phyloP scores from a whole-genome alignment of 1,140 invertebrate genomes.

The Meloidogyne exigua region DNA sequence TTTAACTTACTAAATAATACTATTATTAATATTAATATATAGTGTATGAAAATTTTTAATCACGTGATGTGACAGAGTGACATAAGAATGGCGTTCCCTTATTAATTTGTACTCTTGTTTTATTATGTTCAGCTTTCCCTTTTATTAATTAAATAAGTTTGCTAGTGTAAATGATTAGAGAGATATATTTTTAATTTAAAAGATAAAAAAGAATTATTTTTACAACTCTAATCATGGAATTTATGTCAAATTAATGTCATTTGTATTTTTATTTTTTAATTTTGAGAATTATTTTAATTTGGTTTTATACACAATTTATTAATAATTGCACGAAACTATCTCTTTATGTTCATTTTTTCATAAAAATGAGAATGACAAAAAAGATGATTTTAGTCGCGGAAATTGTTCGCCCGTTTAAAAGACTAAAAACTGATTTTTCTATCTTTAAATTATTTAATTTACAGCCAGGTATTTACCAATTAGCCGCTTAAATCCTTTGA shows the following conservation, averaged over 20 bases:
- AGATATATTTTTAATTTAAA: background rate
- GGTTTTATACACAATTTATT: background rate
- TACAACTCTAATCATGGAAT: background rate
- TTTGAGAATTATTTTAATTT: background rate
- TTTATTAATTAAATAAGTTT: background rate
- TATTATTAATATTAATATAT: too few relatives aligned
- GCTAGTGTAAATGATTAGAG: background rate
- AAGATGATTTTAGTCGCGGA: background rate
- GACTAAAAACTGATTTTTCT: too few relatives aligned
- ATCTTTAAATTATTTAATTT: too few relatives aligned
- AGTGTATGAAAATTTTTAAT: background rate
- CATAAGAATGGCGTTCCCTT: background rate
- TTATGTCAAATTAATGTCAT: background rate
- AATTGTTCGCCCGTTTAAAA: too few relatives aligned
- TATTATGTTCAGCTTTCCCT: background rate
- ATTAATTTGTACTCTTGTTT: background rate
- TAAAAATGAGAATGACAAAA: background rate
- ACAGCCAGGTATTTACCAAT: too few relatives aligned
- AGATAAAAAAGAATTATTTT: background rate
- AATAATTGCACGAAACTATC: background rate
- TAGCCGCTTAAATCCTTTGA: background rate
- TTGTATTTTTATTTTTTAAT: too few relatives aligned
- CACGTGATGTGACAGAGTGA: background rate
- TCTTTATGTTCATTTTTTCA: background rate
- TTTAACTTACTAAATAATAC: too few relatives aligned